Evolutionary conservation across 2,113 vertebrate genomes (phyloP), one percentile per base, ranked within the genome.

Genomic region (Pteronura brasiliensis): DNA sequence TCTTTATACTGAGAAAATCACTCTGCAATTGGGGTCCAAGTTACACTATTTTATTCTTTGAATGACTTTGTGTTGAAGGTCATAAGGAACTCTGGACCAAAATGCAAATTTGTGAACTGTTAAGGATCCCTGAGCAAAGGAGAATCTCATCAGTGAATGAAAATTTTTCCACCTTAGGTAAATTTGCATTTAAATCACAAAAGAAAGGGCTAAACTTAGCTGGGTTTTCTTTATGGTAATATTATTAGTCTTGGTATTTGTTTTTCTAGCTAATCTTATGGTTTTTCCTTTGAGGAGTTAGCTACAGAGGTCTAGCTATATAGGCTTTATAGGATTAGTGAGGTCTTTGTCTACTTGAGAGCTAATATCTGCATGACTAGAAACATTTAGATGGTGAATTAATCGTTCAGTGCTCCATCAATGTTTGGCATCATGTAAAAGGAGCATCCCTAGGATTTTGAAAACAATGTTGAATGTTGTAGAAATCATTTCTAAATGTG

Each of bases 101-200:
- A 93, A 96, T 91, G 95, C 72, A 93, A 95, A 95, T 97, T 15
- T 92, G 31, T 88, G 34, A 97, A 94, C 59, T 85, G 88, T 98
- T 90, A 89, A 92, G 93, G 93, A 93, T 96, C 42, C 39, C 93
- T 95, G 90, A 96, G 67, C 89, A 97, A 92, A 31, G 74, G 29
- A 90, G 74, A 96, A 90, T 88, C 49, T 93, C 49, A 95, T 96
- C 61, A 63, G 63, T 80, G 59, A 95, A 94, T 84, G 82, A 47
- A 74, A 96, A 90, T 36, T 90, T 42, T 25, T 96, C 57, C 49
- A 88, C 27, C 20, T 92, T 95, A 93, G 69, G 84, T 94, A 96
- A 94, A 95, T 95, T 85, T 96, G 77, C 49, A 81, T 95, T 97
- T 95, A 97, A 93, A 97, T 96, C 94, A 85, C 49, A 93, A 94